Conservation (phyloP, 2,888 invertebrate genomes). For the Orthonevra nobilis region DNA sequence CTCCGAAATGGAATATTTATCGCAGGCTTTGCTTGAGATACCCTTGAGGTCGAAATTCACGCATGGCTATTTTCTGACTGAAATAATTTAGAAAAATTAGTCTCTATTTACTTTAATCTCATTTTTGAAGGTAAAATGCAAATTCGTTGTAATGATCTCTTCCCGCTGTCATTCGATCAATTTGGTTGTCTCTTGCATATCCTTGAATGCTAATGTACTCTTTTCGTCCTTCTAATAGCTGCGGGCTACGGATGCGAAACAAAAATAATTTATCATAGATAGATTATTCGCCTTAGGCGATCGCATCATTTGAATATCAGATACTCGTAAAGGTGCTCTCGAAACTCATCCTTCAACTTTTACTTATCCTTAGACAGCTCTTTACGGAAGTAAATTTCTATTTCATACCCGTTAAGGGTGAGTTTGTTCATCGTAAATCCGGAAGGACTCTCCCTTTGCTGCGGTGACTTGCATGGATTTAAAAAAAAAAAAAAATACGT, state of each 20-base stretch:
- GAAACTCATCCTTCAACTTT: conserved; percentile 47
- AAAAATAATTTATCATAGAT: conserved; percentile 57
- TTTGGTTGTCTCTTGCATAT: conserved; percentile 22
- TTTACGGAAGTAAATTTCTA: conserved; percentile 62
- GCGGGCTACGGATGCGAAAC: conserved; percentile 41
- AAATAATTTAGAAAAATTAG: too few species aligned
- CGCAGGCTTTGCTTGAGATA: too few species aligned
- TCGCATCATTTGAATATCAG: conserved; percentile 65
- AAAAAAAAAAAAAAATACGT: conserved; percentile 38
- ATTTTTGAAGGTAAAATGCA: conserved; percentile 39
- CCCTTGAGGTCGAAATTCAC: too few species aligned
- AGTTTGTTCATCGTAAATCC: conserved; percentile 50
- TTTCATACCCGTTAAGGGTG: conserved; percentile 59
- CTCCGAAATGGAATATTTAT: too few species aligned
- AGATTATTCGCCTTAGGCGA: conserved; percentile 65
- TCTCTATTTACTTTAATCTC: conserved; percentile 44
- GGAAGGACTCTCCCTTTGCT: conserved; percentile 28
- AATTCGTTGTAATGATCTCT: conserved; percentile 53
- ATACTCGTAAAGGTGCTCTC: too few species aligned
- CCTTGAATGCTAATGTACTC: conserved; percentile 51
- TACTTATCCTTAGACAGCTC: conserved; percentile 1
- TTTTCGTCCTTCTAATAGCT: conserved; percentile 6
- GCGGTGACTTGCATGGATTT: conserved; percentile 24
- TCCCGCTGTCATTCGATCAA: conserved; percentile 40
- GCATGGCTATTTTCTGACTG: too few species aligned